Conservation (phyloP, 2,113 vertebrate genomes). For the Cheilinus undulatus region DNA sequence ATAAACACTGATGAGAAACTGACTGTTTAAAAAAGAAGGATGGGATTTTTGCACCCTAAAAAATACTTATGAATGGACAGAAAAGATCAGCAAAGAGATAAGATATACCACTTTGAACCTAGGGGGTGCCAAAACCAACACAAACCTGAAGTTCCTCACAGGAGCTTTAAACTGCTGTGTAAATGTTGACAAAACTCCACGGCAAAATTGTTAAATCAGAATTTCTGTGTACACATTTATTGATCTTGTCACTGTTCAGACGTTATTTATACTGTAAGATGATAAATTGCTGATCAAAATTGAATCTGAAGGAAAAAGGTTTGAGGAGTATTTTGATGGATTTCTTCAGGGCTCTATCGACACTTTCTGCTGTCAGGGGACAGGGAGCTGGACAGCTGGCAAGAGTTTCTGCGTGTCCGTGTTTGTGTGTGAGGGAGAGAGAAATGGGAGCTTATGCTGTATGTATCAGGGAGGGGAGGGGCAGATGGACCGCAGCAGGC, state of each 20-base stretch:
- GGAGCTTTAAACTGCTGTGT: no score
- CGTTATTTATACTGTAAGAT: background rate
- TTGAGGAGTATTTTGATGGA: constrained; percentile 50
- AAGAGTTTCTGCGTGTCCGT: constrained; percentile 47
- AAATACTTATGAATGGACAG: no score
- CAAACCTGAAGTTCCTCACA: no score
- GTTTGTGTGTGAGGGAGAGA: constrained; percentile 35
- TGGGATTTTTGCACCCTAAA: no score
- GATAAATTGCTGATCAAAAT: background rate
- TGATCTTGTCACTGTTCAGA: background rate
- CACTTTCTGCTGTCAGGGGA: constrained; percentile 73
- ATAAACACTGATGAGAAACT: no score
- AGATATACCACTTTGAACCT: no score
- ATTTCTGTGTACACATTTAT: background rate
- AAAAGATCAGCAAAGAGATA: no score
- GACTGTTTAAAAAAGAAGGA: no score
- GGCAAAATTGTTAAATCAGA: background rate
- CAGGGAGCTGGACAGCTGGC: constrained; percentile 78
- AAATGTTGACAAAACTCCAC: background rate
- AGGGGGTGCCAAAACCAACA: no score
- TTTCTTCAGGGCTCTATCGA: constrained; percentile 31
- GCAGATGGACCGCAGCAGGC: constrained; percentile 78
- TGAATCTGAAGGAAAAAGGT: background rate
- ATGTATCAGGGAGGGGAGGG: constrained; percentile 59
- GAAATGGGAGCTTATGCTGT: constrained; percentile 28